A percentile compares a stretch with the other conserved stretches of the same genome.
Conservation (phyloP, 35 echinoderm and acorn worm species). For the Amphiura filiformis region DNA sequence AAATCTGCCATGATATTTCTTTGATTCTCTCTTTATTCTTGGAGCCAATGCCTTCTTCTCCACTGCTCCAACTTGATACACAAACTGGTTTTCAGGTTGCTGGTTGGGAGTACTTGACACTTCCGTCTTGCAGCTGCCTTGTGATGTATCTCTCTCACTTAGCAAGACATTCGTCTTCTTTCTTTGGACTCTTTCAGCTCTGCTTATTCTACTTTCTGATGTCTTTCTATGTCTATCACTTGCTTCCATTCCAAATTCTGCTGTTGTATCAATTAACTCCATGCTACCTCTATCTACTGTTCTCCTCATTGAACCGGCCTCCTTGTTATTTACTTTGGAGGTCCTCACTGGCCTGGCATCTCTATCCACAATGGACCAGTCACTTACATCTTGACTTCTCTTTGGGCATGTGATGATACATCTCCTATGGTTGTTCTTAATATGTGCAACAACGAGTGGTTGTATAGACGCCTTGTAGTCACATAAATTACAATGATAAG, state of each 20-base stretch:
- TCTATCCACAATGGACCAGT: background rate
- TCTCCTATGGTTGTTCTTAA: background rate
- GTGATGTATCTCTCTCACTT: background rate
- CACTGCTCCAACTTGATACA: background rate
- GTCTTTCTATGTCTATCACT: background rate
- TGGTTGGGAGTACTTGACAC: background rate
- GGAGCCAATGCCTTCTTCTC: background rate
- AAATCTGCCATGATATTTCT: background rate
- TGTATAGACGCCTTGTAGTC: background rate
- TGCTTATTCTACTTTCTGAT: background rate
- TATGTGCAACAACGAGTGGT: background rate
- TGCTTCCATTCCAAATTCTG: background rate
- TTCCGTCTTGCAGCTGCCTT: background rate
- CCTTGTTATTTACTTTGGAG: too few relatives aligned
- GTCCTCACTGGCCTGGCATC: too few relatives aligned
- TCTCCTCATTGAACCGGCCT: too few relatives aligned
- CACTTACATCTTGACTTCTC: background rate
- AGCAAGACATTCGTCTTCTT: too few relatives aligned
- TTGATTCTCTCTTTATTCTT: background rate
- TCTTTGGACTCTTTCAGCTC: too few relatives aligned
- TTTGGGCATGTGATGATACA: background rate
- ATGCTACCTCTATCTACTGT: background rate
- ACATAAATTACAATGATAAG: background rate
- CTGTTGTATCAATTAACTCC: background rate
- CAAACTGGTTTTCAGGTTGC: background rate